Evolutionary conservation across 2,113 vertebrate species (phyloP).

Genomic region (Pseudonaja textilis): DNA sequence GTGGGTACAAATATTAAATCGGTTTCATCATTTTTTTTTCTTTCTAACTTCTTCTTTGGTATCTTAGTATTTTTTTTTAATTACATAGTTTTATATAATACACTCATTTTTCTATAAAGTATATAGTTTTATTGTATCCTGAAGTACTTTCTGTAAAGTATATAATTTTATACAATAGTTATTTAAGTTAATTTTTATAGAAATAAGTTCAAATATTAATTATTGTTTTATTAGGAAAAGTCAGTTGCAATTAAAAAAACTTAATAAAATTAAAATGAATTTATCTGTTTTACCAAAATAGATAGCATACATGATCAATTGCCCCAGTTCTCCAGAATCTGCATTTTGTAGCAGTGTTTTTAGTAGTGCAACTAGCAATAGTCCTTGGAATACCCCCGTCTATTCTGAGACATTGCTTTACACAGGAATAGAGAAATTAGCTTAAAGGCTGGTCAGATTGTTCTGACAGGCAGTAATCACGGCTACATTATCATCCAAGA

Average conservation of each 20-base stretch:
- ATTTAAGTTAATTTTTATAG: neutral
- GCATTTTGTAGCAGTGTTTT: neutral
- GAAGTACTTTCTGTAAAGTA: neutral
- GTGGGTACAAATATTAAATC: neutral
- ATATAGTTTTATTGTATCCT: neutral
- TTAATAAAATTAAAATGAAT: neutral
- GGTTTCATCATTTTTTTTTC: neutral
- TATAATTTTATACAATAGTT: neutral
- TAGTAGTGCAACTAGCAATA: neutral
- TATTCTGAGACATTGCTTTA: neutral
- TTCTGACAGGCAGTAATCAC: neutral
- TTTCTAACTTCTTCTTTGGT: neutral
- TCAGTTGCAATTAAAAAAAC: neutral
- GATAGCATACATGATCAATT: neutral
- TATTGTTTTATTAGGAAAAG: neutral
- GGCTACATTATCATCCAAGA: neutral
- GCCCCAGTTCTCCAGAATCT: neutral
- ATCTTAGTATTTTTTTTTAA: neutral
- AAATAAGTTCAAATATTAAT: neutral
- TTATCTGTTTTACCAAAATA: neutral
- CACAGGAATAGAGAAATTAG: neutral
- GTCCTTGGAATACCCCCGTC: neutral
- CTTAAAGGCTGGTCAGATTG: neutral
- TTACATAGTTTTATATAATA: neutral
- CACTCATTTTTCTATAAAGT: neutral